Percentiles rank a stretch among this genome's conserved stretches.
Evolutionary conservation across 2,888 invertebrate species (phyloP).

Genomic region (Helleia helle): DNA sequence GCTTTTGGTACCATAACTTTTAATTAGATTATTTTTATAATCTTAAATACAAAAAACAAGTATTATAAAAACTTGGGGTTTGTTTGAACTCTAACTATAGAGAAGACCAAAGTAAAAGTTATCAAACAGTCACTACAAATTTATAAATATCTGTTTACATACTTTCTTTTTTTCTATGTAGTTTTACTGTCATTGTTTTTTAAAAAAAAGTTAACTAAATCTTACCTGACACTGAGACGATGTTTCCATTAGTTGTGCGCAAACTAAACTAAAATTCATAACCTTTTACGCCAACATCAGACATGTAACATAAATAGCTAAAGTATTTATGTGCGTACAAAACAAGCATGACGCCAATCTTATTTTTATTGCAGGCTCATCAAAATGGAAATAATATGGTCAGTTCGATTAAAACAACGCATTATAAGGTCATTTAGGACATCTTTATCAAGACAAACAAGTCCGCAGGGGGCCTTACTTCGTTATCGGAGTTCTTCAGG

Average conservation of each 20-base stretch:
- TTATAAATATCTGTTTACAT: no score
- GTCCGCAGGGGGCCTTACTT: slow-evolving; percentile 65
- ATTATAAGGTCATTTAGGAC: slow-evolving; percentile 39
- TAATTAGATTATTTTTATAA: no score
- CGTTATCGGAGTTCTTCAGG: slow-evolving; percentile 54
- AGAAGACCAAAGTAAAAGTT: no score
- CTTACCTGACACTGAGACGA: slow-evolving; percentile 18
- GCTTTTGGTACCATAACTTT: no score
- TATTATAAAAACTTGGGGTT: no score
- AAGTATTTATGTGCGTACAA: not conserved
- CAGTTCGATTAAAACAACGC: slow-evolving; percentile 21
- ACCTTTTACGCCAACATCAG: no score
- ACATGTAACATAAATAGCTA: not conserved
- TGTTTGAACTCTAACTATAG: no score
- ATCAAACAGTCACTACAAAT: no score
- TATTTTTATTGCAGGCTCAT: slow-evolving; percentile 28
- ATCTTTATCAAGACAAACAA: slow-evolving; percentile 54
- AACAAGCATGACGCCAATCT: slow-evolving; percentile 33
- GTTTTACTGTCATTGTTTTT: no score
- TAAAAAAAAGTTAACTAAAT: slow-evolving; percentile 9
- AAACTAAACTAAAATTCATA: slow-evolving; percentile 1
- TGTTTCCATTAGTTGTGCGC: slow-evolving; percentile 19
- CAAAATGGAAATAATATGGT: slow-evolving; percentile 15
- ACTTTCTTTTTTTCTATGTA: no score
- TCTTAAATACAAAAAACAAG: no score